Percentiles rank a stretch among this genome's conserved stretches.
Evolutionary conservation across 2,888 invertebrate genomes (phyloP).

Genomic region (Adelognathus sp.): DNA sequence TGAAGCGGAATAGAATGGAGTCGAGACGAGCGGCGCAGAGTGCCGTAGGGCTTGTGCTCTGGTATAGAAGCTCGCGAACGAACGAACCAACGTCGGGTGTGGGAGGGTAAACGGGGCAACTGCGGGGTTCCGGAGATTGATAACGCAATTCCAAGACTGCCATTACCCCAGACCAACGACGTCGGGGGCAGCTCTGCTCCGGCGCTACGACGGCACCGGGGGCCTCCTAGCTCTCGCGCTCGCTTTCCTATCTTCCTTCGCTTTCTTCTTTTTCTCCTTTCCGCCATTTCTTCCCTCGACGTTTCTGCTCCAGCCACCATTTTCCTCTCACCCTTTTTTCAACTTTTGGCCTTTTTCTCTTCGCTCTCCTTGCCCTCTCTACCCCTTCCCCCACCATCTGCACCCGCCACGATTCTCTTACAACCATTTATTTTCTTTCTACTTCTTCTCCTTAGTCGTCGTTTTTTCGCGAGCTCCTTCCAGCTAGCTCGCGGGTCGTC

Average conservation of each 20-base stretch:
- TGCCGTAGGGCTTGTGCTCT: conserved; percentile 64
- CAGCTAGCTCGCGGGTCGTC: conserved; percentile 67
- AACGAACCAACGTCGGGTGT: conserved; percentile 62
- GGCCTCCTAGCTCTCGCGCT: conserved; percentile 76
- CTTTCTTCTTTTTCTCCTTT: conserved; percentile 79
- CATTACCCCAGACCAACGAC: conserved; percentile 78
- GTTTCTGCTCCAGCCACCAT: conserved; percentile 38
- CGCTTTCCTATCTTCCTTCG: conserved; percentile 63
- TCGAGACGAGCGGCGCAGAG: conserved; percentile 68
- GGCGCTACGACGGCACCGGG: conserved; percentile 58
- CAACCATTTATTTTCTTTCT: conserved; percentile 54
- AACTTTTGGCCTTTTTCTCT: conserved; percentile 66
- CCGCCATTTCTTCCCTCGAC: conserved; percentile 81
- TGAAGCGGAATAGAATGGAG: conserved; percentile 85
- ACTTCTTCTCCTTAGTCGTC: conserved; percentile 39
- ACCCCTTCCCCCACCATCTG: conserved; percentile 73
- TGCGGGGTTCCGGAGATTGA: conserved; percentile 79
- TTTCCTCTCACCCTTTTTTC: conserved; percentile 70
- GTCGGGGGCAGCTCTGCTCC: conserved; percentile 70
- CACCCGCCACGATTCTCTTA: conserved; percentile 53
- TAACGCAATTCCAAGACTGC: conserved; percentile 81
- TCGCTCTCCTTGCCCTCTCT: conserved; percentile 64
- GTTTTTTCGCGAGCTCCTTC: conserved; percentile 57
- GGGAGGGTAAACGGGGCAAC: conserved; percentile 67
- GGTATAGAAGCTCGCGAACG: conserved; percentile 62